Percentiles rank a stretch among this genome's conserved stretches.
These are phyloP conservation scores for Crotalus adamanteus DNA, from an alignment of 2,797 vertebrate species.

Conservation along the genomic window DNA sequence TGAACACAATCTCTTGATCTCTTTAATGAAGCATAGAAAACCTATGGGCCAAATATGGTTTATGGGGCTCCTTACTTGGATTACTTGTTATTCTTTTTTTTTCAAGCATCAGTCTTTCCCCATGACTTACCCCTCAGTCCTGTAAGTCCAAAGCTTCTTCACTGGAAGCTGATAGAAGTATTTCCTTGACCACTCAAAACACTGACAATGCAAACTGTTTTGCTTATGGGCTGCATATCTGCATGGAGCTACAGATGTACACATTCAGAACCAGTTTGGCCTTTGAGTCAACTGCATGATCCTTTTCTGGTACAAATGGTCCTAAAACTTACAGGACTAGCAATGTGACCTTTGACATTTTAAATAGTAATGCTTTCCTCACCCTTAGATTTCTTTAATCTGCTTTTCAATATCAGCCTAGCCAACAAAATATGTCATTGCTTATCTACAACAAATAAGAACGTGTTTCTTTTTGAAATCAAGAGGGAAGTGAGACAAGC, in stretches of 20 bases:
- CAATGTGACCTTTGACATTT: neutral
- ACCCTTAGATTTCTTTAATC: neutral
- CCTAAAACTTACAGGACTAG: neutral
- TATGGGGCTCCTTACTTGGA: neutral
- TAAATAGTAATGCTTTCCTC: neutral
- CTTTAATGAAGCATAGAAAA: neutral
- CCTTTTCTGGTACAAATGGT: neutral
- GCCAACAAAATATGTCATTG: neutral
- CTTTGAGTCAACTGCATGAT: neutral
- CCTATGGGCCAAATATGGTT: neutral
- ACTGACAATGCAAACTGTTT: neutral
- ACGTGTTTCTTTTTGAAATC: neutral
- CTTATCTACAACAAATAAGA: neutral
- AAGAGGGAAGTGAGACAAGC: neutral
- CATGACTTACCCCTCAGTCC: neutral
- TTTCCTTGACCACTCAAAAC: neutral
- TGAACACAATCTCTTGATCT: neutral
- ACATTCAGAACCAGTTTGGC: neutral
- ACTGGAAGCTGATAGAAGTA: neutral
- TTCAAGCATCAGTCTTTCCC: neutral
- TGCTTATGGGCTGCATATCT: neutral
- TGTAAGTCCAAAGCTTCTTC: neutral
- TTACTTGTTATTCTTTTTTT: neutral
- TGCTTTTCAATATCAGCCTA: neutral
- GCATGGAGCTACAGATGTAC: neutral